phyloP scores from a whole-genome alignment of 2,888 invertebrate species.

The Selenia dentaria region DNA sequence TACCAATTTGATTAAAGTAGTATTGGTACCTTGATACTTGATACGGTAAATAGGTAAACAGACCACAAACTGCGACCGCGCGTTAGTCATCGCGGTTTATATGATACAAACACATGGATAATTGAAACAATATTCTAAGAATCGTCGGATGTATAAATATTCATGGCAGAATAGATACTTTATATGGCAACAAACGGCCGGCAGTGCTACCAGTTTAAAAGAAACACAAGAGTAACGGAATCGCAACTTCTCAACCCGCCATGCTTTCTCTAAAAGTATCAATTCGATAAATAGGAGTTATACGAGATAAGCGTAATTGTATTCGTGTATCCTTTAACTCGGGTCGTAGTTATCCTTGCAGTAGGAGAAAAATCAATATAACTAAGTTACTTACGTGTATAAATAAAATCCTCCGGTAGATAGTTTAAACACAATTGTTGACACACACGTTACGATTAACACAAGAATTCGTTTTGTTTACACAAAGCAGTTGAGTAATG shows the following conservation, averaged over 20 bases:
- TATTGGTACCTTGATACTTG: no score
- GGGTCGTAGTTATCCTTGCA: slow-evolving; percentile 9
- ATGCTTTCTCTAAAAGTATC: slow-evolving; percentile 50
- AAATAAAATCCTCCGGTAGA: slow-evolving; percentile 38
- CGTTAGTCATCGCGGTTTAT: slow-evolving; percentile 36
- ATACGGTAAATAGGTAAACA: slow-evolving; percentile 33
- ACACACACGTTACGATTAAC: slow-evolving; percentile 42
- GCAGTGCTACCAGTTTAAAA: slow-evolving; percentile 60
- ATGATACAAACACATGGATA: slow-evolving; percentile 35
- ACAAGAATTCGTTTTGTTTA: slow-evolving; percentile 47
- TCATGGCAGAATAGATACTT: slow-evolving; percentile 25
- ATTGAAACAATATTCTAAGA: slow-evolving; percentile 21
- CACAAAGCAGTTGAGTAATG: slow-evolving; percentile 34
- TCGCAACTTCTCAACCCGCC: slow-evolving; percentile 47
- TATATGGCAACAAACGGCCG: slow-evolving; percentile 19
- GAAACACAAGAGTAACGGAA: slow-evolving; percentile 68
- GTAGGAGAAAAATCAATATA: slow-evolving; percentile 52
- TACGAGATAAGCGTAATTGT: no score
- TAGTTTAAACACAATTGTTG: slow-evolving; percentile 42
- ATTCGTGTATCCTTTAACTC: no score
- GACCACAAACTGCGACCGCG: slow-evolving; percentile 43
- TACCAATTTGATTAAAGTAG: no score
- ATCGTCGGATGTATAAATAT: slow-evolving; percentile 32
- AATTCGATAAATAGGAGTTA: no score
- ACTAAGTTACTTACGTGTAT: slow-evolving; percentile 41